Conservation (phyloP, 2,888 invertebrate species). For the Andricus curvator region DNA sequence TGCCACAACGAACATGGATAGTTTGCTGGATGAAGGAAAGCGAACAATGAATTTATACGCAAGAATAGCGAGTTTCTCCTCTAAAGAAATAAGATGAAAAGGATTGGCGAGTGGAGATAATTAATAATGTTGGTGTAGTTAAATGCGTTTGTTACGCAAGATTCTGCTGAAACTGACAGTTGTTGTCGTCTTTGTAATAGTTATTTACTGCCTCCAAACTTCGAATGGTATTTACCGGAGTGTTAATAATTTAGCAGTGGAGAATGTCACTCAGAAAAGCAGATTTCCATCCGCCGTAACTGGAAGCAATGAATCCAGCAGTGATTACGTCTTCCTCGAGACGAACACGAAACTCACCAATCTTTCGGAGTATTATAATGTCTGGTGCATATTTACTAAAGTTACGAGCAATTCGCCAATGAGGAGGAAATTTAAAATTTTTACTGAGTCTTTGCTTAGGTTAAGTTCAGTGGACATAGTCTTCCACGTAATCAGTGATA, state of each 20-base stretch:
- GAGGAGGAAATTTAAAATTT: slow-evolving; percentile 79
- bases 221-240: slow-evolving; percentile 65
- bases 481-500: slow-evolving; percentile 83
- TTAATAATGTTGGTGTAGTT: slow-evolving; percentile 64
- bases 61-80: neutral
- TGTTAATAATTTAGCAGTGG: slow-evolving; percentile 46
- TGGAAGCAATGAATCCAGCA: neutral
- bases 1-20: neutral
- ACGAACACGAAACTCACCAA: neutral
- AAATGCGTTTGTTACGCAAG: slow-evolving; percentile 76
- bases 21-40: neutral
- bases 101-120: neutral
- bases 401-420: slow-evolving; percentile 80
- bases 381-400: slow-evolving; percentile 83
- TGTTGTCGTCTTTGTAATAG: slow-evolving; percentile 66
- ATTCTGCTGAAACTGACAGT: slow-evolving; percentile 69
- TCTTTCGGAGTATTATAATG: slow-evolving; percentile 73
- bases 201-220: slow-evolving; percentile 73
- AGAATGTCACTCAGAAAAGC: slow-evolving; percentile 59
- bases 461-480: slow-evolving; percentile 80
- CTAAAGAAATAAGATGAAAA: slow-evolving; percentile 4
- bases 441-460: slow-evolving; percentile 79
- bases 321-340: slow-evolving; percentile 12
- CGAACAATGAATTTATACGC: neutral
- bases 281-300: slow-evolving; percentile 61